phyloP scores from a whole-genome alignment of 2,888 invertebrate genomes.

The Clistopyga incitator region DNA sequence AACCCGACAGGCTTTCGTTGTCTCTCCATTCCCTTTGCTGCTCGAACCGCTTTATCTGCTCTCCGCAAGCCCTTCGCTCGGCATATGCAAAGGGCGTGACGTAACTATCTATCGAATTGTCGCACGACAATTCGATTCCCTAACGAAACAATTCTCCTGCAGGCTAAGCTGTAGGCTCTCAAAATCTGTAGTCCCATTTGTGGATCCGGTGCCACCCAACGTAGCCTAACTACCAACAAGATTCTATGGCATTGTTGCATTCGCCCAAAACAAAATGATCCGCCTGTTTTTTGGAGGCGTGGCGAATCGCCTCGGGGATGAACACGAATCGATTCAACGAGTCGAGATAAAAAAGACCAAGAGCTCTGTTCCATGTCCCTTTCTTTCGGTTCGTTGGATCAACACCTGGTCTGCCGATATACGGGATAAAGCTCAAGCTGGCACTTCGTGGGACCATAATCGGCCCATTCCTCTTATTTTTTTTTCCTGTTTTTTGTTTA shows the following conservation, averaged over 20 bases:
- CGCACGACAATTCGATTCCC: constrained; percentile 67
- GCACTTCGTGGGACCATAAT: constrained; percentile 1
- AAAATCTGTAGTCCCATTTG: constrained; percentile 6
- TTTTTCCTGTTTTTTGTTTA: too few relatives aligned
- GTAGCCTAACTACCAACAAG: constrained; percentile 27
- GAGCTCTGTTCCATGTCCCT: constrained; percentile 14
- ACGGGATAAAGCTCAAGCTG: background rate
- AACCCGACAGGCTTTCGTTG: constrained; percentile 12
- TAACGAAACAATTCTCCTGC: constrained; percentile 42
- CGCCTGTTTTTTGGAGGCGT: constrained; percentile 65
- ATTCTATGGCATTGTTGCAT: constrained; percentile 31
- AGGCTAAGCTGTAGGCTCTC: constrained; percentile 12
- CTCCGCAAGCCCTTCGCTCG: constrained; percentile 47
- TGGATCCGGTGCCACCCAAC: background rate
- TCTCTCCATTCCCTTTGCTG: constrained; percentile 1
- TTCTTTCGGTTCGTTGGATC: constrained; percentile 54
- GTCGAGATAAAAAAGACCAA: constrained; percentile 47
- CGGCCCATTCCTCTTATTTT: background rate
- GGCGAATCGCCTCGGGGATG: constrained; percentile 61
- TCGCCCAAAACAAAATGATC: constrained; percentile 37
- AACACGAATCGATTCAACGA: constrained; percentile 65
- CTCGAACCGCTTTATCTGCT: constrained; percentile 27
- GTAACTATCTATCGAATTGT: constrained; percentile 64
- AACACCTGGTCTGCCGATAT: constrained; percentile 55
- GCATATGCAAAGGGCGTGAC: constrained; percentile 70